Evolutionary conservation across 2,113 vertebrate species (phyloP), one percentile per base, ranked within the genome.

Genomic region (Tautogolabrus adspersus): DNA sequence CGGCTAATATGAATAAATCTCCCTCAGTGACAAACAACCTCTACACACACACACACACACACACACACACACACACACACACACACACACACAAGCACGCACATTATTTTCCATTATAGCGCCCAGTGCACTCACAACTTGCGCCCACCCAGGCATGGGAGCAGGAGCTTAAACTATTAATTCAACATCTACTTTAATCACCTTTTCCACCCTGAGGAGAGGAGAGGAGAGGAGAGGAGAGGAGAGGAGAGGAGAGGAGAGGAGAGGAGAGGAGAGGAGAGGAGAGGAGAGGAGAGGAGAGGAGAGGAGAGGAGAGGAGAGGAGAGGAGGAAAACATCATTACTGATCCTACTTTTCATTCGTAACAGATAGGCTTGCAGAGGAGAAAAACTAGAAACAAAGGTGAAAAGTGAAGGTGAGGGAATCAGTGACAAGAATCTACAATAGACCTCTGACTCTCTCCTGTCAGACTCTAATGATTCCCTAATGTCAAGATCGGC

Each of bases 111-210:
- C 58, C 70, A 75, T 69, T 21, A 63, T 38, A 57, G 38, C 72
- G 40, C 49, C 68, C 66, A 21, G 11, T 58, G 52, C 22, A 8
- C 58, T 66, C 38, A 61, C 3, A 23, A 80, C 64, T 79, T 70
- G 73, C 69, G 65, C 64, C 77, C 68, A 82, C 22, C 75, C 37
- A 82, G 61, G 77, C 84, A 67, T 81, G 79, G 73, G 58, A 64
- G 63, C 63, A 67, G 46, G 18, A 62, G 70, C 71, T 83, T 13
- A 61, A 83, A 79, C 76, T 69, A 87, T 87, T 81, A 64, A 79
- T 77, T 85, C 79, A 64, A 75, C 76, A 82, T 83, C 83, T 47
- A 74, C 51, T 78, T 68, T 70, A 86, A 91, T 86, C 75, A 82
- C 78, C 58, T 82, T 61, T 51, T 72, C 60, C 54, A 71, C 70